These are phyloP conservation scores for Mythimna loreyi DNA, from an alignment of 2,888 invertebrate genomes.

Conservation along the genomic window DNA sequence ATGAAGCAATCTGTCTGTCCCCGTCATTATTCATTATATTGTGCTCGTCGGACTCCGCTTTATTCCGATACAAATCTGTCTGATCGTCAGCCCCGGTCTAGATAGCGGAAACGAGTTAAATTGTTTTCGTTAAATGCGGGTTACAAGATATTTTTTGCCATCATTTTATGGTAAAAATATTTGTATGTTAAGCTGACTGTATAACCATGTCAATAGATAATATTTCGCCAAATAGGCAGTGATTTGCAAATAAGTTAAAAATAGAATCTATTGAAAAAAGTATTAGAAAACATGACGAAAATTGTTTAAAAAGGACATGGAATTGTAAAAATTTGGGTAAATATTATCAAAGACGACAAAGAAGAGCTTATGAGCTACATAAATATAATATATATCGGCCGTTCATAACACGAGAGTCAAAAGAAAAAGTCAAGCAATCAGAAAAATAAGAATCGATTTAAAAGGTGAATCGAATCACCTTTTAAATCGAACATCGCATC, in stretches of 20 bases:
- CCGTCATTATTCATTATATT: slow-evolving; percentile 66
- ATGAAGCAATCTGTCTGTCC: slow-evolving; percentile 68
- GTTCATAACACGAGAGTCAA: not conserved
- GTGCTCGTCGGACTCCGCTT: slow-evolving; percentile 45
- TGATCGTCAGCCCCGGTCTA: slow-evolving; percentile 49
- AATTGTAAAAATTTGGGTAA: not conserved
- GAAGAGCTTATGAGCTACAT: too few relatives aligned
- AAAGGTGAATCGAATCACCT: slow-evolving; percentile 1
- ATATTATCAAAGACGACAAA: slow-evolving; percentile 10
- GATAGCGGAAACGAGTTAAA: slow-evolving; percentile 55
- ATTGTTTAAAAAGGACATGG: not conserved
- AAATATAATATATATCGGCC: not conserved
- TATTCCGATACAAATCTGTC: slow-evolving; percentile 49
- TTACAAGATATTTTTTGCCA: slow-evolving; percentile 5
- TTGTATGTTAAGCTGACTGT: not conserved
- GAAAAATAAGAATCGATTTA: not conserved
- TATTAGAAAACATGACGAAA: not conserved
- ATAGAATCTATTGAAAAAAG: not conserved
- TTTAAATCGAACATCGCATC: not conserved
- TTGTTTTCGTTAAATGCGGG: slow-evolving; percentile 37
- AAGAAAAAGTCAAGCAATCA: slow-evolving; percentile 1
- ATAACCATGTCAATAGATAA: not conserved
- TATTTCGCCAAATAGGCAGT: not conserved
- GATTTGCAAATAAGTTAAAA: not conserved
- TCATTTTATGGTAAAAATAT: not conserved